Evolutionary conservation across 2,888 invertebrate genomes (phyloP).

Genomic region (Caenorhabditis sinica): DNA sequence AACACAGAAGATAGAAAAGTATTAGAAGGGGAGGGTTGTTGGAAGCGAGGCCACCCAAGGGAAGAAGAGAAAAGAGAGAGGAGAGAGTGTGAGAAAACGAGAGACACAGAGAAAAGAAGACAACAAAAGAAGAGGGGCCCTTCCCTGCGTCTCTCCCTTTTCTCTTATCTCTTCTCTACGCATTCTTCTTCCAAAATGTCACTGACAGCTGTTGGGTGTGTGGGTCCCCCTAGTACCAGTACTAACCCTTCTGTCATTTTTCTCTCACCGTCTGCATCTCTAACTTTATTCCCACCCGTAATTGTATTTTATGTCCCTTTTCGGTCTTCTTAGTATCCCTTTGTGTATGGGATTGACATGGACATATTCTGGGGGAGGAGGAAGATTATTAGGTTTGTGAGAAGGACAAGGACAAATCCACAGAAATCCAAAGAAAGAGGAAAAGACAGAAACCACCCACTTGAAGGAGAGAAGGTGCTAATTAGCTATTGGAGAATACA

Average conservation of each 20-base stretch:
- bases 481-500: slow-evolving; percentile 12
- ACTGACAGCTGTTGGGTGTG: too few species aligned
- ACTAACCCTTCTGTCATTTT: too few species aligned
- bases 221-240: too few species aligned
- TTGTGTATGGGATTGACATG: too few species aligned
- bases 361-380: not conserved
- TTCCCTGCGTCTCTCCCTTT: not conserved
- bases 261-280: not conserved
- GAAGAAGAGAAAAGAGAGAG: too few species aligned
- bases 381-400: not conserved
- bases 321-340: not conserved
- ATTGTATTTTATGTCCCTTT: slow-evolving; percentile 3
- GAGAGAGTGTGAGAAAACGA: too few species aligned
- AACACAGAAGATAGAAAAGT: not conserved
- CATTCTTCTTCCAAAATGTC: too few species aligned
- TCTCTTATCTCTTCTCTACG: too few species aligned
- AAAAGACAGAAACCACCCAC: slow-evolving; percentile 4
- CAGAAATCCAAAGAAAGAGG: not conserved
- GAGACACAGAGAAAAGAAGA: not conserved
- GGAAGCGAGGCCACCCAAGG: not conserved
- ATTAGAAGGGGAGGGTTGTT: not conserved
- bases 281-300: slow-evolving; percentile 1
- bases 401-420: not conserved
- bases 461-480: slow-evolving; percentile 20
- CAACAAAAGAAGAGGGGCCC: not conserved